These are phyloP conservation scores for Erebia ligea DNA, from an alignment of 2,888 invertebrate genomes.

Conservation along the genomic window DNA sequence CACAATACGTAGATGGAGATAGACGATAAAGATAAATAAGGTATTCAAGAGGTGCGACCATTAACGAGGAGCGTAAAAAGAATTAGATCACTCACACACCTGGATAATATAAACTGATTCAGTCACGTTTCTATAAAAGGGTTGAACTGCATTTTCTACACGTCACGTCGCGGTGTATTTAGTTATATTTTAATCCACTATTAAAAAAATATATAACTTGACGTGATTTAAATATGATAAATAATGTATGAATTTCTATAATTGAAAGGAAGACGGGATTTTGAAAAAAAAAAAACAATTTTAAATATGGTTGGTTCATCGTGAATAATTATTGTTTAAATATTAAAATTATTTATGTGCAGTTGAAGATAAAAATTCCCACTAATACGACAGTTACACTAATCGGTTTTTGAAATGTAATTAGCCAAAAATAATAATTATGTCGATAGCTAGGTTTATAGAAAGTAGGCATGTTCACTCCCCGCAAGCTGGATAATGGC, in stretches of 20 bases:
- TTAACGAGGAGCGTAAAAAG: slow-evolving; percentile 18
- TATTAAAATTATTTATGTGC: no score
- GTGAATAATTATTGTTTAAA: no score
- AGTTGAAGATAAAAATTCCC: no score
- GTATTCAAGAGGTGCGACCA: slow-evolving; percentile 3
- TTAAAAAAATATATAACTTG: not conserved
- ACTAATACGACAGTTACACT: no score
- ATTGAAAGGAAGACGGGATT: no score
- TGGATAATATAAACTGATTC: slow-evolving; percentile 39
- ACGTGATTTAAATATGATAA: not conserved
- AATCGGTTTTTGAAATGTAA: no score
- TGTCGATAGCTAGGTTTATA: no score
- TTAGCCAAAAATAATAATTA: not conserved
- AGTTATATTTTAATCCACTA: not conserved
- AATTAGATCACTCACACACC: slow-evolving; percentile 23
- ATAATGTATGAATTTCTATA: no score
- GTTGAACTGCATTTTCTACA: slow-evolving; percentile 36
- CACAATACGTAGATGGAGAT: not conserved
- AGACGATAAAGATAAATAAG: slow-evolving; percentile 10
- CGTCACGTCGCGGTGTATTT: slow-evolving; percentile 27
- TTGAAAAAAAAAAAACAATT: no score
- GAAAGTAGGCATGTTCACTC: not conserved
- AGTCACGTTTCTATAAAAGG: slow-evolving; percentile 41
- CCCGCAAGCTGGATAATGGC: not conserved
- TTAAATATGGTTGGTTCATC: no score